Evolutionary conservation across 2,888 invertebrate genomes (phyloP), one percentile per base, ranked within the genome.

Genomic region (Galeruca laticollis): DNA sequence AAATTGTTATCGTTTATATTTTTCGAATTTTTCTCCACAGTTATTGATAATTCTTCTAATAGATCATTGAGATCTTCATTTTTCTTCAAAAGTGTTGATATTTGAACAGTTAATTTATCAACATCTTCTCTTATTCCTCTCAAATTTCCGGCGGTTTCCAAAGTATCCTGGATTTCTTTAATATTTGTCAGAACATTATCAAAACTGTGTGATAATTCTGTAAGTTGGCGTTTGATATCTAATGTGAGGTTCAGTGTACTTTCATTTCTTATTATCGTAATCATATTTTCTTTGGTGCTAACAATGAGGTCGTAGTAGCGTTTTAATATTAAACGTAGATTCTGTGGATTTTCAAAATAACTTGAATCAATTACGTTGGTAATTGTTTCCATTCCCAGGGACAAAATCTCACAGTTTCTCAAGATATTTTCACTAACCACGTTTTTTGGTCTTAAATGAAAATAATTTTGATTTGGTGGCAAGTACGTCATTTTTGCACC

Each of bases 231-330:
- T 40, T 40, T 56, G 10, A 63, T 26, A 10, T 35, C 26, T 11
- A 26, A 11, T 26, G 43, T 56, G 9, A 57, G 5, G 11, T 37
- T 54, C 15, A n/a, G 1, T n/a, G n/a, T 43, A 26, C 54, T 63
- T 26, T 47, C 54, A 20, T 43, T 54, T 18, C 47, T 20, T 18
- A 60, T 20, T 11, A 66, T 15, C 13, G 54, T 35, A 11, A 43
- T 6, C 2, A 60, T 5, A 26, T 65, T 33, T 2, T 54, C 10
- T 37, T 56, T 60, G 13, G 43, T 56, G 2, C 21, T 26, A 18
- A 56, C 56, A 18, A 70, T 66, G 6, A 61, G 35, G 10, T 66
- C 20, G 47, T 70, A 65, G 26, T 66, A 70, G 3, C 49, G 60
- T 33, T 70, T 37, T 8, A 70, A 60, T 11, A 70, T 43, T 5